Conservation (phyloP, 2,797 vertebrate genomes). For the Smutsia gigantea region DNA sequence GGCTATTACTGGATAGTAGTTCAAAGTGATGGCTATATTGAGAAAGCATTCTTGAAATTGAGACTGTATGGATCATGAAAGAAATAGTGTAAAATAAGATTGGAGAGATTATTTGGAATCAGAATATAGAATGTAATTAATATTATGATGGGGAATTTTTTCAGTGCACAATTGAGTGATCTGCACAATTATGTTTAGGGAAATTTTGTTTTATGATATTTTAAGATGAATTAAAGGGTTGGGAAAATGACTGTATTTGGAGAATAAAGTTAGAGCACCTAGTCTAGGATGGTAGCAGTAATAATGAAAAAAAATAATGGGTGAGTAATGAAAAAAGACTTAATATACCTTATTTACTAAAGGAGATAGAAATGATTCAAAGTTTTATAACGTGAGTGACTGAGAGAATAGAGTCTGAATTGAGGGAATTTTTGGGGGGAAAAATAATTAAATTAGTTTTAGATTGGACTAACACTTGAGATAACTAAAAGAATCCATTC, state of each 20-base stretch:
- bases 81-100: neutral
- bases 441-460: neutral
- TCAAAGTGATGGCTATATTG: neutral
- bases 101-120: neutral
- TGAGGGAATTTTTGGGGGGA: neutral
- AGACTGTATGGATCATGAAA: neutral
- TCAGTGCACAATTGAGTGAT: neutral
- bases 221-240: neutral
- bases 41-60: neutral
- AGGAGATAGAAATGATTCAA: neutral
- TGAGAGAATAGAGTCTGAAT: neutral
- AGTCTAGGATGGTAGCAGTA: neutral
- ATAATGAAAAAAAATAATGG: neutral
- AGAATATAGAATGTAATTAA: neutral
- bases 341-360: neutral
- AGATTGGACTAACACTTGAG: neutral
- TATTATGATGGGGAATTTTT: neutral
- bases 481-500: conserved; percentile 4
- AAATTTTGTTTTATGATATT: neutral
- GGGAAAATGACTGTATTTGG: neutral
- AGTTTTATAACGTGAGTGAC: neutral
- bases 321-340: neutral
- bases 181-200: neutral
- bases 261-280: neutral
- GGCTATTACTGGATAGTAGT: neutral